Conservation (phyloP, 1,140 invertebrate genomes). For the Drosophila mauritiana region DNA sequence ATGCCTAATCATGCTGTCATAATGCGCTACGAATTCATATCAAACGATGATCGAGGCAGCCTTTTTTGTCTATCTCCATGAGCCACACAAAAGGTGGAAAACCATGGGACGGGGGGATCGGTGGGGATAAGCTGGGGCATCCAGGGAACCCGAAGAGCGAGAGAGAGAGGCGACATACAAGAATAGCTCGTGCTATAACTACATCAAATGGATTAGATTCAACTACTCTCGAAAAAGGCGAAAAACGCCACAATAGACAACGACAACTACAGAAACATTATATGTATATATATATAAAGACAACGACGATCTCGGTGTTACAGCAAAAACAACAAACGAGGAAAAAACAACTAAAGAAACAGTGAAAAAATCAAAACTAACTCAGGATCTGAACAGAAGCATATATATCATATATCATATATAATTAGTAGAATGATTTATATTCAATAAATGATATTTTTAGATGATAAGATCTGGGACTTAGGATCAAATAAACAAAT, state of each 20-base stretch:
- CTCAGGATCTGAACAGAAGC: too few species aligned
- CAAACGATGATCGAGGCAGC: constrained; percentile 82
- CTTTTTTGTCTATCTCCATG: constrained; percentile 68
- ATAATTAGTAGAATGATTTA: background rate
- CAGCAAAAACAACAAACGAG: constrained; percentile 34
- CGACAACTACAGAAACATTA: constrained; percentile 22
- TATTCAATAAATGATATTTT: too few species aligned
- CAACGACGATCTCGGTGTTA: constrained; percentile 46
- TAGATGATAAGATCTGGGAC: too few species aligned
- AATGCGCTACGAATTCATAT: constrained; percentile 84
- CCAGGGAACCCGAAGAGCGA: constrained; percentile 1
- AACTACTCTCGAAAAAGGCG: constrained; percentile 80
- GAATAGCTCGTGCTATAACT: constrained; percentile 83
- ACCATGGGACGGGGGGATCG: background rate
- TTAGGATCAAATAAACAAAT: too few species aligned
- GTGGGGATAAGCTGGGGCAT: background rate
- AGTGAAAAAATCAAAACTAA: background rate
- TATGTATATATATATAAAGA: constrained; percentile 7
- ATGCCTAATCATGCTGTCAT: constrained; percentile 85
- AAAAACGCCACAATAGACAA: constrained; percentile 76
- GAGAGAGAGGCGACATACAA: constrained; percentile 63
- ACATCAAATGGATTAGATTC: constrained; percentile 84
- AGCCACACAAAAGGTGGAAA: constrained; percentile 32
- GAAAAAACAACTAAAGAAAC: constrained; percentile 13
- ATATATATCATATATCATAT: background rate